Evolutionary conservation across 2,797 vertebrate genomes (phyloP).

Genomic region (Tadarida brasiliensis): DNA sequence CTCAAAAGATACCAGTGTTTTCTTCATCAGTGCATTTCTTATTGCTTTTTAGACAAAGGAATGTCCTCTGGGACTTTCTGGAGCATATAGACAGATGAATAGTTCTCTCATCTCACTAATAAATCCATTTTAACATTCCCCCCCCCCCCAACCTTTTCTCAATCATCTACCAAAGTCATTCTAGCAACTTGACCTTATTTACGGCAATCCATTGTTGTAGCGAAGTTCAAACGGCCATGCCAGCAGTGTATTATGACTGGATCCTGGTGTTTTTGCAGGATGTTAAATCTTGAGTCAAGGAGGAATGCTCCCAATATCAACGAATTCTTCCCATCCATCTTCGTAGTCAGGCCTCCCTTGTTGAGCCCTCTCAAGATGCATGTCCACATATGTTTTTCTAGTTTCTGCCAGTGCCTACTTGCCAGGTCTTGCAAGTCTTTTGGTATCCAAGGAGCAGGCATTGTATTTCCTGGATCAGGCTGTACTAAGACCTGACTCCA

Average conservation of each 20-base stretch:
- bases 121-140: slow-evolving; percentile 15
- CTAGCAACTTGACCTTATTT: slow-evolving; percentile 8
- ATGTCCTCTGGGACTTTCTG: neutral
- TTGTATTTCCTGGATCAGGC: slow-evolving; percentile 7
- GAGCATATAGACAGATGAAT: neutral
- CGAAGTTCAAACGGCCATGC: neutral
- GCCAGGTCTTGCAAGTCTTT: neutral
- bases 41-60: slow-evolving; percentile 14
- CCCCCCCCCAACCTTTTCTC: neutral
- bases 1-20: neutral
- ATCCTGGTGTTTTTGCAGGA: slow-evolving; percentile 22
- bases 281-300: slow-evolving; percentile 32
- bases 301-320: neutral
- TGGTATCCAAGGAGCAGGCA: neutral
- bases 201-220: neutral
- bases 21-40: slow-evolving; percentile 21
- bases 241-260: neutral
- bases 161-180: slow-evolving; percentile 34
- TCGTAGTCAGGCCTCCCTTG: neutral
- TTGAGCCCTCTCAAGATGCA: neutral
- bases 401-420: neutral
- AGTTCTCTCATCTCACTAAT: slow-evolving; percentile 3
- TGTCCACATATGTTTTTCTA: neutral
- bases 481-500: neutral
- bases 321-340: neutral